phyloP scores from a whole-genome alignment of 2,797 vertebrate genomes.

The Coracias cyanogaster region DNA sequence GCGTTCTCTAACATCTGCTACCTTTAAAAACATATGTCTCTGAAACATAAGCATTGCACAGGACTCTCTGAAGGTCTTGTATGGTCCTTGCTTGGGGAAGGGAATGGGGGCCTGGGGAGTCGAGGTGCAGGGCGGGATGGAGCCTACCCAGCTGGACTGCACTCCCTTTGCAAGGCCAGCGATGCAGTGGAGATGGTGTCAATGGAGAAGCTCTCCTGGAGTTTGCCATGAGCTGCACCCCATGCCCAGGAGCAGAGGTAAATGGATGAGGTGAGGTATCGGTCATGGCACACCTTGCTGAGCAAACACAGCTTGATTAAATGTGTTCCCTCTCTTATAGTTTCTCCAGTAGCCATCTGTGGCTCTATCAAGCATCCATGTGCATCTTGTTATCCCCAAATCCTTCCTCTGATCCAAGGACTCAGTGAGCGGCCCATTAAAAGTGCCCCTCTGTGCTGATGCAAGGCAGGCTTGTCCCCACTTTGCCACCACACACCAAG shows the following conservation, averaged over 20 bases:
- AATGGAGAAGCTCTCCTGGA: background rate
- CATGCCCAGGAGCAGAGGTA: background rate
- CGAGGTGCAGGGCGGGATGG: background rate
- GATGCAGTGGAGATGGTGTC: rapidly evolving
- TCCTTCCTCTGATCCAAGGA: background rate
- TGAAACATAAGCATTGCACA: background rate
- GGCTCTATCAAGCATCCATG: background rate
- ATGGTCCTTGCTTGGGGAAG: background rate
- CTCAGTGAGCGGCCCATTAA: rapidly evolving
- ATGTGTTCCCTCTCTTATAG: background rate
- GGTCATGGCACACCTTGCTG: background rate
- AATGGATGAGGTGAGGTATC: background rate
- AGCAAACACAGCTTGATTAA: background rate
- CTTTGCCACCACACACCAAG: rapidly evolving
- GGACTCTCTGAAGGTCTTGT: background rate
- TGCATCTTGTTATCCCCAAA: background rate
- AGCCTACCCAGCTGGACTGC: background rate
- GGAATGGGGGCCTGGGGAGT: background rate
- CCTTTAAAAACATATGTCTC: constrained; percentile 37
- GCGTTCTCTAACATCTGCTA: constrained; percentile 38
- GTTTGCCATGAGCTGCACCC: background rate
- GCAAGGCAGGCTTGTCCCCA: background rate
- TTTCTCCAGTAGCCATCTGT: background rate
- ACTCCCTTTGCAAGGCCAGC: background rate
- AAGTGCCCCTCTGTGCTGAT: background rate